Conservation (phyloP, 2,888 invertebrate species). For the Clunio marinus region DNA sequence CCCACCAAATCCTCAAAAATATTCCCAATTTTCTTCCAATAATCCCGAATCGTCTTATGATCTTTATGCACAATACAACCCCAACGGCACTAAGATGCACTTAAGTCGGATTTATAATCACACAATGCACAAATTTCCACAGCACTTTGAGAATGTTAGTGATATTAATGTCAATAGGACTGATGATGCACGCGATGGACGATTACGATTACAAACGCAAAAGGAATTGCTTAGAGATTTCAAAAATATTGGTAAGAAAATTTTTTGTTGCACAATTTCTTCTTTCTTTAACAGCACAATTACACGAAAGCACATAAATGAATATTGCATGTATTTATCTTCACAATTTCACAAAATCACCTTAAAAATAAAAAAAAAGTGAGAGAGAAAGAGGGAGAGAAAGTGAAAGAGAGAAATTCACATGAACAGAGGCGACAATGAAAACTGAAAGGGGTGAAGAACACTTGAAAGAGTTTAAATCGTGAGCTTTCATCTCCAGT, state of each 20-base stretch:
- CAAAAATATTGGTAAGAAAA: not conserved
- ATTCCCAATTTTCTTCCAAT: constrained; percentile 51
- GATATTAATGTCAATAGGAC: not conserved
- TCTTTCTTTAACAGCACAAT: not conserved
- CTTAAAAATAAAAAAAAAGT: not conserved
- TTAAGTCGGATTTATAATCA: constrained; percentile 16
- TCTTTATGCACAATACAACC: constrained; percentile 5
- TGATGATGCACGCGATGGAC: not conserved
- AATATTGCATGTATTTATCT: not conserved
- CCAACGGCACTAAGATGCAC: constrained; percentile 12
- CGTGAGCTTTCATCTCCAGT: too few relatives aligned
- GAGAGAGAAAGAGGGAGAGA: not conserved
- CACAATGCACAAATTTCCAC: constrained; percentile 13
- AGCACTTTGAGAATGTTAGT: constrained; percentile 13
- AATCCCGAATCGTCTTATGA: constrained; percentile 45
- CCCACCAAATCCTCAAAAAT: constrained; percentile 52
- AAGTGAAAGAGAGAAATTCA: too few relatives aligned
- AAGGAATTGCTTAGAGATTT: not conserved
- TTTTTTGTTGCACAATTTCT: not conserved
- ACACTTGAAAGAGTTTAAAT: too few relatives aligned
- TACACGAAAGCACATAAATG: not conserved
- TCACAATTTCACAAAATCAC: not conserved
- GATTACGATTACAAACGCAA: not conserved
- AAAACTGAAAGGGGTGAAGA: not conserved
- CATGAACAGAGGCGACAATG: too few relatives aligned